Evolutionary conservation across 1,140 invertebrate species (phyloP).

Genomic region (Stenopsyche tienmushanensis): DNA sequence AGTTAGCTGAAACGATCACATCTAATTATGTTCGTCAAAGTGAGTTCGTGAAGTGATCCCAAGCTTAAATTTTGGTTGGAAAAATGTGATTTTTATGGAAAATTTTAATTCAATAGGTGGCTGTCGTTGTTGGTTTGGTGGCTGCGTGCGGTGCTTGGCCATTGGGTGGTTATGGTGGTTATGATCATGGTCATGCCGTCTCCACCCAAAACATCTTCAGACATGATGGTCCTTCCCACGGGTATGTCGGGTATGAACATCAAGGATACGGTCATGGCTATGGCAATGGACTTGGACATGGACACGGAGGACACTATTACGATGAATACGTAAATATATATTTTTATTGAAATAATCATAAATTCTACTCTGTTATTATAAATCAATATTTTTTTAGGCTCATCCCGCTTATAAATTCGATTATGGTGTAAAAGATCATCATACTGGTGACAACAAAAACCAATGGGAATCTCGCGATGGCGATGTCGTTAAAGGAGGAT

Average conservation of each 20-base stretch:
- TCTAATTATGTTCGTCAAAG: constrained; percentile 15
- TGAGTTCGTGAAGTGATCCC: background rate
- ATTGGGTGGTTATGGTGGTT: constrained; percentile 3
- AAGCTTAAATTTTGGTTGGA: background rate
- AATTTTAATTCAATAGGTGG: constrained; percentile 1
- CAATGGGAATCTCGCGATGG: constrained; percentile 26
- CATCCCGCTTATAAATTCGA: constrained; percentile 25
- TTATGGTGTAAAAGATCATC: constrained; percentile 24
- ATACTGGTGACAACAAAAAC: constrained; percentile 23
- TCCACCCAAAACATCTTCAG: constrained; percentile 22
- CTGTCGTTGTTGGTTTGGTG: constrained; percentile 3
- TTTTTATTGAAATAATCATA: constrained; percentile 4
- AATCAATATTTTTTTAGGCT: constrained; percentile 20
- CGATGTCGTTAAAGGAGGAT: constrained; percentile 24
- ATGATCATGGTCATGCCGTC: constrained; percentile 22
- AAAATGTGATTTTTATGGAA: background rate
- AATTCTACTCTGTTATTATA: background rate
- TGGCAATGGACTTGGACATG: constrained; percentile 1
- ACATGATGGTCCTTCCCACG: constrained; percentile 22
- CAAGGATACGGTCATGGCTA: constrained; percentile 10
- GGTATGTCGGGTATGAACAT: background rate
- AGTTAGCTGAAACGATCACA: constrained; percentile 7
- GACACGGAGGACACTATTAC: constrained; percentile 13
- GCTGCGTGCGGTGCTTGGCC: constrained; percentile 5
- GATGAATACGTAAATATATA: constrained; percentile 22